These are phyloP conservation scores for Phasia obesa DNA, from an alignment of 2,888 invertebrate genomes.

Conservation along the genomic window DNA sequence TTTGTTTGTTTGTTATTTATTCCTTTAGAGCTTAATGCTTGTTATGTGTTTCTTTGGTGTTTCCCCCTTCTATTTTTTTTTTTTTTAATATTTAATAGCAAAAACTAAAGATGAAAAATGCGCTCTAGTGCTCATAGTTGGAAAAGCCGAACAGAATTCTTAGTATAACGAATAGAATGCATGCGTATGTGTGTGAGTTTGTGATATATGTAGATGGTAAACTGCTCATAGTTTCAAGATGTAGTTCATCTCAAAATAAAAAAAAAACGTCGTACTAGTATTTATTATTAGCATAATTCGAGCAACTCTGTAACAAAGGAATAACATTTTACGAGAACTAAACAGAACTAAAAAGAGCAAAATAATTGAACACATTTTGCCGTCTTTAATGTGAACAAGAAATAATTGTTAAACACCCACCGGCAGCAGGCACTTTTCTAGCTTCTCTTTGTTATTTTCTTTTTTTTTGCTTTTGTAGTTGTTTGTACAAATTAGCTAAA, in stretches of 20 bases:
- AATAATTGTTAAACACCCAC: slow-evolving; percentile 27
- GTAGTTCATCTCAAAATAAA: slow-evolving; percentile 52
- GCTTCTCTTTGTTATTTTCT: not conserved
- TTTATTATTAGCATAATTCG: slow-evolving; percentile 56
- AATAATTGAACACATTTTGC: slow-evolving; percentile 12
- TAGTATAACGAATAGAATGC: not conserved
- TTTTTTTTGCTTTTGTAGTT: not conserved
- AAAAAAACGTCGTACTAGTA: slow-evolving; percentile 28
- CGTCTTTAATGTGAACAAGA: slow-evolving; percentile 31
- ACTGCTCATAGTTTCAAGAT: slow-evolving; percentile 39
- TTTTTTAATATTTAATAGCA: slow-evolving; percentile 34
- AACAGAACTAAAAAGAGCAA: slow-evolving; percentile 22
- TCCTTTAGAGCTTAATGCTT: slow-evolving; percentile 57
- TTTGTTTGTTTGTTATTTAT: slow-evolving; percentile 58
- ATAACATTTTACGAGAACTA: slow-evolving; percentile 28
- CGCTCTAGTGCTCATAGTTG: slow-evolving; percentile 19
- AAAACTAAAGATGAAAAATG: slow-evolving; percentile 32
- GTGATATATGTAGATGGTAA: not conserved
- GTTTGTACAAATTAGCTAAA: slow-evolving; percentile 57
- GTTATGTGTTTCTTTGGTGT: slow-evolving; percentile 42
- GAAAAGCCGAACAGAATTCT: slow-evolving; percentile 4
- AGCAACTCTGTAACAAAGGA: slow-evolving; percentile 28
- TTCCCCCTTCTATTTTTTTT: not conserved
- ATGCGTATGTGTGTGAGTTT: slow-evolving; percentile 1
- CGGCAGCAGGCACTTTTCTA: not conserved